Evolutionary conservation across 2,888 invertebrate genomes (phyloP).

Genomic region (Carcina quercana): DNA sequence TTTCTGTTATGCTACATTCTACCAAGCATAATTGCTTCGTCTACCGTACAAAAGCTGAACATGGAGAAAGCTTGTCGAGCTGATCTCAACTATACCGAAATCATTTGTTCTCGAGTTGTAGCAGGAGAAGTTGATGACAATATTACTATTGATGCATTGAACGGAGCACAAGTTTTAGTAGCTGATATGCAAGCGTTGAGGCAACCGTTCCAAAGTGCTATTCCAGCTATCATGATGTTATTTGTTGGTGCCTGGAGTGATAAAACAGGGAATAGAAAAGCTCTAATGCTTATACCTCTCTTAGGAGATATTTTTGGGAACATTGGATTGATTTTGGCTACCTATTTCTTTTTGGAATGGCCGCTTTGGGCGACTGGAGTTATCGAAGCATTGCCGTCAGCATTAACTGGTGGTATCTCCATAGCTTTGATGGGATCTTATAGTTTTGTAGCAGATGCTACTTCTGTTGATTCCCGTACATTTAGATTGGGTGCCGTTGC

Average conservation of each 20-base stretch:
- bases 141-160: slow-evolving; percentile 42
- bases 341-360: slow-evolving; percentile 72
- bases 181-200: slow-evolving; percentile 72
- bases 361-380: slow-evolving; percentile 69
- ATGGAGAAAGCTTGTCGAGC: slow-evolving; percentile 73
- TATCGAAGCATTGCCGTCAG: slow-evolving; percentile 69
- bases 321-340: slow-evolving; percentile 64
- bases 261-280: slow-evolving; percentile 71
- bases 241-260: slow-evolving; percentile 79
- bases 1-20: slow-evolving; percentile 77
- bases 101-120: slow-evolving; percentile 59
- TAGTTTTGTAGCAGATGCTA: slow-evolving; percentile 76
- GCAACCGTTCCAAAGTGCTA: slow-evolving; percentile 65
- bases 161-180: slow-evolving; percentile 52
- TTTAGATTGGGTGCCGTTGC: slow-evolving; percentile 76
- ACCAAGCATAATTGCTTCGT: slow-evolving; percentile 75
- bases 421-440: slow-evolving; percentile 74
- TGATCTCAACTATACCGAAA: slow-evolving; percentile 62
- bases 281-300: slow-evolving; percentile 71
- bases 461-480: slow-evolving; percentile 73
- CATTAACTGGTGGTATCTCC: slow-evolving; percentile 74
- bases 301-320: slow-evolving; percentile 69
- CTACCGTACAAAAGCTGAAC: slow-evolving; percentile 68
- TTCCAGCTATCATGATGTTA: slow-evolving; percentile 72
- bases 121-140: slow-evolving; percentile 39